Base-by-base conservation (phyloP, 2,888 invertebrate species). In the Eristalinus sepulchralis region DNA sequence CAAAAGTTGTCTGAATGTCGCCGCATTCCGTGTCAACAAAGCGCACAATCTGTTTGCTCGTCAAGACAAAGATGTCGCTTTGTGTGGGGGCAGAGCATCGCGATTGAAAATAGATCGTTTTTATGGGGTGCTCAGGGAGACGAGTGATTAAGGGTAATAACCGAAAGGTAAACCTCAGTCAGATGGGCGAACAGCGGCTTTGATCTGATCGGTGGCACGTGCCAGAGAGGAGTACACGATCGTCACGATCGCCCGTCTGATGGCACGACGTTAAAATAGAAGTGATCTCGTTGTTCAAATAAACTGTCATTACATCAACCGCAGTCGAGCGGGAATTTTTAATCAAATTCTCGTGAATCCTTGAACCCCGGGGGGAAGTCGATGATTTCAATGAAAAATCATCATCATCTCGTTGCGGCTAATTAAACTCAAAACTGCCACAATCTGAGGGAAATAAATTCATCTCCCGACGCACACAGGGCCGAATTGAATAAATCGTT, bases 361-460 rank as follows among this genome's bases (percentile, higher is more conserved):
- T 83, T 83, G 83, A 83, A 71, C 83, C 33, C n/a, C 33, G 27
- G 63, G 55, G 53, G 62, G 68, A 79, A 62, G n/a, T 6, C 17
- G 17, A 2, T n/a, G 47, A 64, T 60, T 83, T 73, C 53, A 34
- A 79, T 70, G 73, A 34, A 64, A 79, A 75, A 67, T 24, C 33
- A 47, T 17, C 22, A 78, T 53, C 60, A 33, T 68, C 34, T 39
- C 67, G 63, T 20, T 31, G 10, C 72, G 67, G 47, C 36, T 67
- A 80, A 79, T 75, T 70, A 70, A 80, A 70, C 33, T 20, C 66
- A 55, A 83, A 75, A 64, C 70, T 80, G 39, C 36, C 36, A 60
- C 39, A 22, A 57, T 66, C 70, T 34, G 31, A 55, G 60, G 36
- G n/a, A 60, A 60, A 53, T 72, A 57, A 79, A 59, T 64, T 57